Evolutionary conservation across 2,888 invertebrate genomes (phyloP).

Genomic region (Spisula subtruncata): DNA sequence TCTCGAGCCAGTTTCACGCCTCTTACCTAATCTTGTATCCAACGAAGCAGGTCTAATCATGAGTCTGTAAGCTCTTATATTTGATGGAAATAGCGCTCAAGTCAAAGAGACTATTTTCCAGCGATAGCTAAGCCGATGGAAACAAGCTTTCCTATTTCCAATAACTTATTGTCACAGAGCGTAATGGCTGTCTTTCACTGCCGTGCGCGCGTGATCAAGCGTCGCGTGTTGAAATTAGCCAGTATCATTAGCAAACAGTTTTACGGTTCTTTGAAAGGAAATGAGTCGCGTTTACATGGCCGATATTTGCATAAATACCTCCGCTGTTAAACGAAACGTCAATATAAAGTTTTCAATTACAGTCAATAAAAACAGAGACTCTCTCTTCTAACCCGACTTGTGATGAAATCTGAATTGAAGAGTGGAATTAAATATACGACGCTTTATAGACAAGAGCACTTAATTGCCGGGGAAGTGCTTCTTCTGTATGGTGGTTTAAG

Average conservation of each 20-base stretch:
- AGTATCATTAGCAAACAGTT: conserved; percentile 76
- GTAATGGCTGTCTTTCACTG: conserved; percentile 58
- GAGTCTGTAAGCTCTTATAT: conserved; percentile 41
- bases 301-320: conserved; percentile 74
- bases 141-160: conserved; percentile 61
- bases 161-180: conserved; percentile 63
- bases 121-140: conserved; percentile 44
- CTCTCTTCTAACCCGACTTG: conserved; percentile 35
- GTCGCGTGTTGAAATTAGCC: conserved; percentile 74
- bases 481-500: conserved; percentile 39
- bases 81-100: conserved; percentile 49
- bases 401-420: conserved; percentile 56
- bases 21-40: conserved; percentile 67
- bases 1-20: conserved; percentile 58
- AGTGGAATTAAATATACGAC: conserved; percentile 60
- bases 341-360: conserved; percentile 74
- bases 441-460: conserved; percentile 57
- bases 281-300: conserved; percentile 74
- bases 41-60: conserved; percentile 57
- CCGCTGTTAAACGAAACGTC: conserved; percentile 74
- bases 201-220: conserved; percentile 64
- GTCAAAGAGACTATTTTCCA: conserved; percentile 23
- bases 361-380: conserved; percentile 66
- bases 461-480: conserved; percentile 55
- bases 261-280: conserved; percentile 72